These are phyloP conservation scores for Aleiodes sp. DNA, from an alignment of 1,140 invertebrate genomes.

Conservation along the genomic window DNA sequence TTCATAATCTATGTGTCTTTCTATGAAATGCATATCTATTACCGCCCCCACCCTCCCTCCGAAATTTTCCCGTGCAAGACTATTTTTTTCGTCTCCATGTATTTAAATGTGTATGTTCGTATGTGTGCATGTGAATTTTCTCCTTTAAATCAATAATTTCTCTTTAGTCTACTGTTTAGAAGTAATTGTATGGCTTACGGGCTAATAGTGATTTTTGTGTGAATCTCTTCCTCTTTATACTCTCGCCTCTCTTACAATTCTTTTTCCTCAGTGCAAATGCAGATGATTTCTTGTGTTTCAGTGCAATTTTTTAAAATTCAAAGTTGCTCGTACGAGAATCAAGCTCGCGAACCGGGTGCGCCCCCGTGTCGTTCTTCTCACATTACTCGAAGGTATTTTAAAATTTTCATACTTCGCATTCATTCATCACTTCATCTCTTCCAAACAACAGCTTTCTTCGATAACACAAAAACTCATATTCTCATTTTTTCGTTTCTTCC, in stretches of 20 bases:
- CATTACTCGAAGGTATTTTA: not conserved
- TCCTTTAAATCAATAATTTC: not conserved
- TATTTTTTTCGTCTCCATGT: no score
- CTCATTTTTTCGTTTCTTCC: not conserved
- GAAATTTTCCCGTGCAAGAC: no score
- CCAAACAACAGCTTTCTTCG: constrained; percentile 6
- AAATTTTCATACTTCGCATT: not conserved
- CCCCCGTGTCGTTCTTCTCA: not conserved
- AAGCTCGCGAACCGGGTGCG: not conserved
- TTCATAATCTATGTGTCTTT: not conserved
- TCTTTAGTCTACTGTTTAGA: not conserved
- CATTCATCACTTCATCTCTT: not conserved
- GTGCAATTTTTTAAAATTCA: not conserved
- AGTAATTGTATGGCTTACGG: not conserved
- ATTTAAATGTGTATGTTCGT: no score
- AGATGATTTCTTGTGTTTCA: no score
- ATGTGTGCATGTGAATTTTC: no score
- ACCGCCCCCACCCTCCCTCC: not conserved
- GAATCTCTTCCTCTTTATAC: not conserved
- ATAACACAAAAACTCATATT: constrained; percentile 24
- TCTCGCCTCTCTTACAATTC: not conserved
- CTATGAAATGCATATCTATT: not conserved
- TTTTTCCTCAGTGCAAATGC: not conserved
- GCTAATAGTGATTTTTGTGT: not conserved
- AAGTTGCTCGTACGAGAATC: not conserved